These are phyloP conservation scores for Latheticus oryzae DNA, from an alignment of 2,888 invertebrate genomes.

Conservation along the genomic window DNA sequence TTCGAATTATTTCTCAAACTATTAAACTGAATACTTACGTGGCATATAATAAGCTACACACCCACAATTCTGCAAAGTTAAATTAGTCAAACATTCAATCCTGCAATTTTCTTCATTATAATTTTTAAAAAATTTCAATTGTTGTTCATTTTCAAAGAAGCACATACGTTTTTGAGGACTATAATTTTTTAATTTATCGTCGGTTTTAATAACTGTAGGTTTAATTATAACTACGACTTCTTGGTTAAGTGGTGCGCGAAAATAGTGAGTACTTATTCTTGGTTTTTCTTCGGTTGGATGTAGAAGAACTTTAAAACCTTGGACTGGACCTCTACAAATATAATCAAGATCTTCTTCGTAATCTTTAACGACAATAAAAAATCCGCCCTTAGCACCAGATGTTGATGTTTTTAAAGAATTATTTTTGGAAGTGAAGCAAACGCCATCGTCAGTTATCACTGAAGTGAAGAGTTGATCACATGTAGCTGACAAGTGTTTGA, in stretches of 20 bases:
- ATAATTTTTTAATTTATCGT: slow-evolving; percentile 73
- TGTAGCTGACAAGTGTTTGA: slow-evolving; percentile 64
- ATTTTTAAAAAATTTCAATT: slow-evolving; percentile 73
- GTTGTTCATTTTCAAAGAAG: slow-evolving; percentile 75
- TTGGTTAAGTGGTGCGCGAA: slow-evolving; percentile 76
- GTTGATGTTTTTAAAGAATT: slow-evolving; percentile 69
- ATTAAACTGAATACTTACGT: slow-evolving; percentile 62
- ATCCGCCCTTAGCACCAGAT: slow-evolving; percentile 75
- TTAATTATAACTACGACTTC: slow-evolving; percentile 79
- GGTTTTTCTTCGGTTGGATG: slow-evolving; percentile 79
- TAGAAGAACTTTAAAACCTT: slow-evolving; percentile 79
- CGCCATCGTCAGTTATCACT: slow-evolving; percentile 78
- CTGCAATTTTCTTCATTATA: slow-evolving; percentile 82
- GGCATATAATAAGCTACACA: slow-evolving; percentile 82
- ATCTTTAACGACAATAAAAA: slow-evolving; percentile 73
- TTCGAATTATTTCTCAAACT: too few relatives aligned
- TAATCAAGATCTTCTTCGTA: slow-evolving; percentile 74
- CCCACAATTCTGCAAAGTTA: slow-evolving; percentile 71
- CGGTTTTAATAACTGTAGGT: slow-evolving; percentile 82
- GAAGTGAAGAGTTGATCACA: slow-evolving; percentile 74
- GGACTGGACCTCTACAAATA: slow-evolving; percentile 78
- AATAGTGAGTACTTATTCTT: slow-evolving; percentile 76
- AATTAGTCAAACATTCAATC: slow-evolving; percentile 78
- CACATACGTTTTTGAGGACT: slow-evolving; percentile 75
- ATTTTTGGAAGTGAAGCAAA: slow-evolving; percentile 78